Evolutionary conservation across 2,888 invertebrate genomes (phyloP).

Genomic region (Hyposoter didymator): DNA sequence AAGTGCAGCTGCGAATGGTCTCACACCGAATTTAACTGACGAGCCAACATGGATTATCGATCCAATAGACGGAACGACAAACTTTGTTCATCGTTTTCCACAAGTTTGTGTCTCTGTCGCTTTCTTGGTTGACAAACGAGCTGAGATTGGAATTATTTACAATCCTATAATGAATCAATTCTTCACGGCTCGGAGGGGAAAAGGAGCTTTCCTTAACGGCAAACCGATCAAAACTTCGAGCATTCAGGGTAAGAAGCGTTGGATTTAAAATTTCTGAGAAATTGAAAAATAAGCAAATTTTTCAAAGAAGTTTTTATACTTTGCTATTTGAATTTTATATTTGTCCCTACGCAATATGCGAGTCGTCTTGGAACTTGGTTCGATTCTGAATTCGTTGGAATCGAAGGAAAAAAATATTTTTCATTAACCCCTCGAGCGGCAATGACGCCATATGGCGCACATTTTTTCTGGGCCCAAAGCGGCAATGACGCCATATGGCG

Average conservation of each 20-base stretch:
- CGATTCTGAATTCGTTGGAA: background rate
- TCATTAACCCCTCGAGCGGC: too few species aligned
- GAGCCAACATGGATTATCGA: slow-evolving; percentile 95
- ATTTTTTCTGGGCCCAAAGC: too few species aligned
- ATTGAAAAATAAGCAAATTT: background rate
- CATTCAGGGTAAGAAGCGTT: slow-evolving; percentile 83
- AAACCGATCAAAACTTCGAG: slow-evolving; percentile 86
- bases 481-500: too few species aligned
- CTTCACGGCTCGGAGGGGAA: slow-evolving; percentile 89
- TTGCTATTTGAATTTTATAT: too few species aligned
- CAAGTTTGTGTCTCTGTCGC: slow-evolving; percentile 90
- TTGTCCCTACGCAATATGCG: too few species aligned
- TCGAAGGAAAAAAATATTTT: background rate
- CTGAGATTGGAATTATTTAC: slow-evolving; percentile 90
- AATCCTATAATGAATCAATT: slow-evolving; percentile 90
- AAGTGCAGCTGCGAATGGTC: slow-evolving; percentile 84
- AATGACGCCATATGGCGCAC: too few species aligned
- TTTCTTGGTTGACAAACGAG: slow-evolving; percentile 85
- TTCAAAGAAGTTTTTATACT: too few species aligned
- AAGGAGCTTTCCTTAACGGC: slow-evolving; percentile 92
- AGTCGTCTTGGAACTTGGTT: too few species aligned
- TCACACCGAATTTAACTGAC: slow-evolving; percentile 88
- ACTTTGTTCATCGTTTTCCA: slow-evolving; percentile 91
- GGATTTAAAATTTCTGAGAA: background rate
- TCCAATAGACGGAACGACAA: slow-evolving; percentile 95